Evolutionary conservation across 1,140 invertebrate genomes (phyloP).

Genomic region (Heliconius nattereri): DNA sequence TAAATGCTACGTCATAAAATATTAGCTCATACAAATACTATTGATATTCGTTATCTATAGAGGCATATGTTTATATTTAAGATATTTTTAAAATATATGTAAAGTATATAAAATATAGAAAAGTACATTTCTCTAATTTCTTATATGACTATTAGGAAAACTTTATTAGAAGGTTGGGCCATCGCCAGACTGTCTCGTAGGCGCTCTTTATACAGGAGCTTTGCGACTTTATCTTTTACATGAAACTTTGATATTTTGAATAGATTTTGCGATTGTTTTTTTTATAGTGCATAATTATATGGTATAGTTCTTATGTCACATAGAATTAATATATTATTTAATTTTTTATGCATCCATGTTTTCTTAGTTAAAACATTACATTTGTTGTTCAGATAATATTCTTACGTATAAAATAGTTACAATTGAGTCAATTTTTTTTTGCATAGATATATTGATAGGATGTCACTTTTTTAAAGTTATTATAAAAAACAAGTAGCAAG

Average conservation of each 20-base stretch:
- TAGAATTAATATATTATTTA: background rate
- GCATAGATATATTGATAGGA: no score
- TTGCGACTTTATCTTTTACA: conserved; percentile 24
- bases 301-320: background rate
- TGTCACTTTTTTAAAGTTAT: background rate
- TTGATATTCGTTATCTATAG: background rate
- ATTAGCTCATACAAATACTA: background rate
- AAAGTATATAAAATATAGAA: background rate
- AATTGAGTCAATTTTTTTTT: no score
- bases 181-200: conserved; percentile 45
- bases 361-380: background rate
- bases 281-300: background rate
- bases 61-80: background rate
- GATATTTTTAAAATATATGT: background rate
- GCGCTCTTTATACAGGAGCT: conserved; percentile 24
- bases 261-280: background rate
- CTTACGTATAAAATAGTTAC: no score
- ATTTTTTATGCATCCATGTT: background rate
- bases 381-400: background rate
- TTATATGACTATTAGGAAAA: conserved; percentile 37
- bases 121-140: conserved; percentile 11
- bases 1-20: background rate
- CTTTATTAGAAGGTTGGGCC: conserved; percentile 41
- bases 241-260: conserved; percentile 16
- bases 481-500: conserved; percentile 47